phyloP scores from a whole-genome alignment of 1,140 invertebrate genomes.

The Dendroctonus ponderosae region DNA sequence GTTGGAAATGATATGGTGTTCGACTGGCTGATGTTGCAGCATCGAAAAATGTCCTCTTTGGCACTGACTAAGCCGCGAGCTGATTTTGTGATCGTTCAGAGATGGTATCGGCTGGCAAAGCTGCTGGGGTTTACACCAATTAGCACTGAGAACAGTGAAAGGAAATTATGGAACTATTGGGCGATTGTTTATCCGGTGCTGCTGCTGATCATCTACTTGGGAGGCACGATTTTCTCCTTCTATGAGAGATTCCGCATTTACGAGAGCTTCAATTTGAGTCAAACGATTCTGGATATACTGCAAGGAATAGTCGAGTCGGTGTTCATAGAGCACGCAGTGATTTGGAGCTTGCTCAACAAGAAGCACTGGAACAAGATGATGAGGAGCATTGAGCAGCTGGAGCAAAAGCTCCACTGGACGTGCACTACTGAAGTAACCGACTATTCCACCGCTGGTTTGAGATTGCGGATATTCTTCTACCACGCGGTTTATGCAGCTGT shows the following conservation, averaged over 20 bases:
- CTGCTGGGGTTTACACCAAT: constrained; percentile 4
- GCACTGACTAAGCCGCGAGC: neutral
- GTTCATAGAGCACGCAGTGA: constrained; percentile 19
- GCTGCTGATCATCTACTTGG: constrained; percentile 9
- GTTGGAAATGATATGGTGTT: no score
- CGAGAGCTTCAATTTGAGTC: constrained; percentile 20
- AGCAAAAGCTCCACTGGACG: constrained; percentile 7
- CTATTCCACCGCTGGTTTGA: neutral
- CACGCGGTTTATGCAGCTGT: constrained; percentile 9
- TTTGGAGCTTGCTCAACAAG: constrained; percentile 8
- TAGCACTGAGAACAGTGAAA: neutral
- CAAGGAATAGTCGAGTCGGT: constrained; percentile 12
- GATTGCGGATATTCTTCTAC: constrained; percentile 9
- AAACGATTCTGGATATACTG: constrained; percentile 16
- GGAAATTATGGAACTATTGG: neutral
- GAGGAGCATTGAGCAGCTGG: constrained; percentile 5
- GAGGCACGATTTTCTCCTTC: constrained; percentile 17
- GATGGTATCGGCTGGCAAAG: constrained; percentile 14
- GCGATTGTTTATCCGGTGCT: constrained; percentile 11
- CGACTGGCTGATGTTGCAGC: no score
- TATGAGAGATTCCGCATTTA: constrained; percentile 6
- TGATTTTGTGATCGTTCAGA: constrained; percentile 2
- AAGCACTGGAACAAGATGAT: constrained; percentile 5
- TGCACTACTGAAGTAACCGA: constrained; percentile 1
- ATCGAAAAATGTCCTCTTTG: no score